A percentile compares a stretch with the other conserved stretches of the same genome.
phyloP scores from a whole-genome alignment of 92 coral and sea anemone species.

The Porites divaricata region DNA sequence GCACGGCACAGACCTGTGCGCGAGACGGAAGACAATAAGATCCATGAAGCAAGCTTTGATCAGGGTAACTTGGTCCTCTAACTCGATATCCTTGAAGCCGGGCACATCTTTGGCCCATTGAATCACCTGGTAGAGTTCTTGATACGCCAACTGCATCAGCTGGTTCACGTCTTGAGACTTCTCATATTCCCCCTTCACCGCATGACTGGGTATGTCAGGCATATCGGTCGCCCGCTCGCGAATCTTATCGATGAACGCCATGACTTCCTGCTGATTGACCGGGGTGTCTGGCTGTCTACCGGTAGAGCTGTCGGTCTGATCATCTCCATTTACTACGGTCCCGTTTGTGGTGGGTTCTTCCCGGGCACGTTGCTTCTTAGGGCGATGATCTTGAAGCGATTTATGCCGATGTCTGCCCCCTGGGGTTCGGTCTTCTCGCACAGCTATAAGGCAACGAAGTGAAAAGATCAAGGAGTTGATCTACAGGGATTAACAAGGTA shows the following conservation, averaged over 20 bases:
- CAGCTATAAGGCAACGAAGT: slow-evolving; percentile 61
- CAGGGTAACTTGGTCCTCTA: slow-evolving; percentile 89
- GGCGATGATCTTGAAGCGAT: slow-evolving; percentile 88
- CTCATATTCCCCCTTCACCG: slow-evolving; percentile 14
- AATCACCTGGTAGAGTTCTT: slow-evolving; percentile 79
- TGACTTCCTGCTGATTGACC: slow-evolving; percentile 58
- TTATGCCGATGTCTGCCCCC: slow-evolving; percentile 98
- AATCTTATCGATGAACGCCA: slow-evolving; percentile 73
- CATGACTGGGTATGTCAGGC: slow-evolving; percentile 55
- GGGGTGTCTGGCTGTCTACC: not conserved
- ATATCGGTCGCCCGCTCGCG: slow-evolving; percentile 49
- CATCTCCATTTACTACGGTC: slow-evolving; percentile 17
- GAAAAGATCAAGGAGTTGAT: not conserved
- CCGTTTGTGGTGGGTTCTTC: slow-evolving; percentile 45
- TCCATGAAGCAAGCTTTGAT: slow-evolving; percentile 95
- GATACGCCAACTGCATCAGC: slow-evolving; percentile 85
- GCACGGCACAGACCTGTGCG: slow-evolving; percentile 87
- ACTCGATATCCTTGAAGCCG: slow-evolving; percentile 81
- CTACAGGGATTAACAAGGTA: not conserved
- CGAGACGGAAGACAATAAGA: slow-evolving; percentile 85
- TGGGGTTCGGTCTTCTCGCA: slow-evolving; percentile 93
- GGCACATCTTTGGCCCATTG: slow-evolving; percentile 96
- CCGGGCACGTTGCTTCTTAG: slow-evolving; percentile 64
- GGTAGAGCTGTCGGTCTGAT: slow-evolving; percentile 18
- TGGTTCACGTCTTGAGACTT: slow-evolving; percentile 59